Evolutionary conservation across 1,140 invertebrate genomes (phyloP).

Genomic region (Diorhabda carinulata): DNA sequence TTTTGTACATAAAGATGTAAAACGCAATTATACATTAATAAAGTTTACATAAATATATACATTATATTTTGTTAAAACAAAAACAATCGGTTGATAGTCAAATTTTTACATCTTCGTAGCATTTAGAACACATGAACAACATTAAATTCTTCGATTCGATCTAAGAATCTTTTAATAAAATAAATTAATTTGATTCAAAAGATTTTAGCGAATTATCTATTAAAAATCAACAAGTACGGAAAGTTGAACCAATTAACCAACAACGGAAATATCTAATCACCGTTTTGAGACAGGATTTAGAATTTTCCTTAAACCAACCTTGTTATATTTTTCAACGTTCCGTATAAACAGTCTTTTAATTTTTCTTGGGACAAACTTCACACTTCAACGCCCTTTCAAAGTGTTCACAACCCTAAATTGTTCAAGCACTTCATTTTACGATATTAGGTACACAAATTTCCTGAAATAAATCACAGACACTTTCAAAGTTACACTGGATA

Average conservation of each 20-base stretch:
- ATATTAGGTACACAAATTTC: constrained; percentile 15
- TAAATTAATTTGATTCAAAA: constrained; percentile 15
- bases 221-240: constrained; percentile 9
- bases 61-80: background rate
- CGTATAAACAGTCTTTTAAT: constrained; percentile 19
- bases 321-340: background rate
- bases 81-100: background rate
- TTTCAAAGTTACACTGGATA: constrained; percentile 1
- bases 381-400: background rate
- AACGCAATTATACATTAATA: background rate
- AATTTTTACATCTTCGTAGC: background rate
- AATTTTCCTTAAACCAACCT: background rate
- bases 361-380: constrained; percentile 9
- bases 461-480: constrained; percentile 20
- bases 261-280: background rate
- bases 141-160: constrained; percentile 13
- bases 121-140: constrained; percentile 21
- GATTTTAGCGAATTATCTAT: constrained; percentile 4
- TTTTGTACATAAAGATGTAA: background rate
- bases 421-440: constrained; percentile 19
- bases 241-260: background rate
- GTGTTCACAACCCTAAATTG: constrained; percentile 17
- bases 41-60: background rate
- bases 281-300: background rate
- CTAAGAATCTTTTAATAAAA: constrained; percentile 1